phyloP scores from a whole-genome alignment of 2,797 vertebrate species.

The Periophthalmus magnuspinnatus region DNA sequence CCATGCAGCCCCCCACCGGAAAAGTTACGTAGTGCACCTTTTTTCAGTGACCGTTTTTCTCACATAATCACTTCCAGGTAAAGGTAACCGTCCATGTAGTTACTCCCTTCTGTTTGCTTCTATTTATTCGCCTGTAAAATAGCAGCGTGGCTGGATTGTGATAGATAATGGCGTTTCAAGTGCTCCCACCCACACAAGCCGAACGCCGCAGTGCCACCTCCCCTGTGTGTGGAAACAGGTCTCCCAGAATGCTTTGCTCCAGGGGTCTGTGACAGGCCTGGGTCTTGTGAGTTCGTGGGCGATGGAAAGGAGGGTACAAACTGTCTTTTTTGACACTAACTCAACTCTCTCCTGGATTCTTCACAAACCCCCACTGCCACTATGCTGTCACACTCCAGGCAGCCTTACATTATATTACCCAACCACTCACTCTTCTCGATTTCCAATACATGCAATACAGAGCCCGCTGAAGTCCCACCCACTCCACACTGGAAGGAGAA shows the following conservation, averaged over 20 bases:
- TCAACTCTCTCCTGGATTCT: slow-evolving; percentile 43
- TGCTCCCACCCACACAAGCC: slow-evolving; percentile 55
- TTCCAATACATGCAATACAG: slow-evolving; percentile 8
- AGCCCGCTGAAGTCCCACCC: slow-evolving; percentile 12
- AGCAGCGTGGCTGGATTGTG: slow-evolving; percentile 50
- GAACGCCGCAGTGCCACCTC: slow-evolving; percentile 46
- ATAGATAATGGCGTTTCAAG: slow-evolving; percentile 70
- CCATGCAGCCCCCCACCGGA: no score
- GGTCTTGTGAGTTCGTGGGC: slow-evolving; percentile 49
- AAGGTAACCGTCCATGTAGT: background rate
- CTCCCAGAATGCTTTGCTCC: slow-evolving; percentile 55
- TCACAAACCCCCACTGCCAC: slow-evolving; percentile 57
- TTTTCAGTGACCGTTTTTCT: background rate
- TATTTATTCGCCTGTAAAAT: slow-evolving; percentile 50
- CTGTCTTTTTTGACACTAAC: slow-evolving; percentile 54
- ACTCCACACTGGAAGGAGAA: slow-evolving; percentile 14
- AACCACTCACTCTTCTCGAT: slow-evolving; percentile 1
- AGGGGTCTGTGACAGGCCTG: slow-evolving; percentile 59
- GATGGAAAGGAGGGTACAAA: slow-evolving; percentile 30
- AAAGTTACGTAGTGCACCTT: background rate
- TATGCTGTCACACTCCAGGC: slow-evolving; percentile 48
- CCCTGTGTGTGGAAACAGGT: slow-evolving; percentile 65
- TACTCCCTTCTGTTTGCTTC: background rate
- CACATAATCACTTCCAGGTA: slow-evolving; percentile 3
- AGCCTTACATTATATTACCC: slow-evolving; percentile 43